Evolutionary conservation across 2,888 invertebrate genomes (phyloP), one percentile per base, ranked within the genome.

Genomic region (Drosophila bunnanda): DNA sequence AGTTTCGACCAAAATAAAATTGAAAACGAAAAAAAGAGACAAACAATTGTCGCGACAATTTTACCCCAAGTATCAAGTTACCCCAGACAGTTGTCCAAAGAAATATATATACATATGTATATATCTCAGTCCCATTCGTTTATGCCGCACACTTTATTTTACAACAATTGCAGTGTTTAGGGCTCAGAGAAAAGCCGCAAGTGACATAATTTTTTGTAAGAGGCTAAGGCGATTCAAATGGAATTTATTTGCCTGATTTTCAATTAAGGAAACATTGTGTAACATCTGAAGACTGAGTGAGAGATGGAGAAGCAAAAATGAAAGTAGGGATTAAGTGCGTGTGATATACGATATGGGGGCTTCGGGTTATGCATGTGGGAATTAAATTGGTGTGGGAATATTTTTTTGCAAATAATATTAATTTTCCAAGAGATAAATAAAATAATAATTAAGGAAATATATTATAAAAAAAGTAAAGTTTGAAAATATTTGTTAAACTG

Each of bases 211-310:
- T 86, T 83, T 41, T 54, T 46, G 41, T 39, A 58, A 54, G 58
- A 70, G 76, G 74, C 81, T 81, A 78, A 80, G 76, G 67, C 79
- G 79, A 76, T 78, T 80, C 79, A 60, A 50, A 43, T 54, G 46
- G 59, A 50, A 53, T 44, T 41, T 56, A 54, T 55, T 30, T 59
- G 41, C 64, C 72, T 64, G 50, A 56, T 66, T 67, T 74, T 78
- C 76, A 83, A 88, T 88, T 88, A 82, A 72, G 54, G 62, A 75
- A 74, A 57, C 88, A 85, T 83, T 88, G 82, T 85, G 85, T 65
- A 88, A 85, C 81, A 72, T 68, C 65, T 62, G 74, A 62, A 70
- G 74, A 66, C 65, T 55, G 76, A 65, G 75, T 57, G 65, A 70
- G 67, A 38, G 22, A 54, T 61, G 32, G 62, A 76, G 67, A 70